These are phyloP conservation scores for Cephalopterus ornatus DNA, from an alignment of 2,113 vertebrate species.

Conservation along the genomic window DNA sequence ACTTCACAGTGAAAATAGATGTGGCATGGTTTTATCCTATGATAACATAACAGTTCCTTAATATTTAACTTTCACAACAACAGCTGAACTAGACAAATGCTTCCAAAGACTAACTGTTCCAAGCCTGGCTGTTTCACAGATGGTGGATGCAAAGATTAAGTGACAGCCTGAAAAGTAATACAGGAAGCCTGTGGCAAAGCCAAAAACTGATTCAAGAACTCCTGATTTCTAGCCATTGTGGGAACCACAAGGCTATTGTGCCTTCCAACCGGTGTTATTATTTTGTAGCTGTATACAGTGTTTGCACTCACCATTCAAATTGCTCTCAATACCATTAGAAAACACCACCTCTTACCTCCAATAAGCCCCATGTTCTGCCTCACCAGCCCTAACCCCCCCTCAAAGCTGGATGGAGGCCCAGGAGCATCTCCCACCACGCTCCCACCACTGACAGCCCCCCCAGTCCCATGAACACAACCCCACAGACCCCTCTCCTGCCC, in stretches of 20 bases:
- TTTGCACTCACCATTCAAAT: background rate
- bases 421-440: background rate
- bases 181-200: slow-evolving; percentile 12
- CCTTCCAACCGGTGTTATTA: background rate
- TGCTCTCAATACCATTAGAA: background rate
- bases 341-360: background rate
- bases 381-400: background rate
- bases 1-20: background rate
- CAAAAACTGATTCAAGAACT: background rate
- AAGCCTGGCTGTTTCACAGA: background rate
- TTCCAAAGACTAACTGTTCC: background rate
- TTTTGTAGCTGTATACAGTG: background rate
- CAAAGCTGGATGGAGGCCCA: background rate
- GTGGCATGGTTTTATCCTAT: background rate
- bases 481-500: background rate
- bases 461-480: fast-evolving
- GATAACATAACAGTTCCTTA: background rate
- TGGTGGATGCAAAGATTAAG: background rate
- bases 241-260: background rate
- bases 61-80: slow-evolving; percentile 14
- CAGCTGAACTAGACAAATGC: background rate
- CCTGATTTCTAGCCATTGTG: background rate
- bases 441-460: background rate
- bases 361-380: fast-evolving
- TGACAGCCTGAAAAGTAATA: background rate